A percentile compares a stretch with the other conserved stretches of the same genome.
These are phyloP conservation scores for Pangasius macronema DNA, from an alignment of 2,797 vertebrate genomes.

Conservation along the genomic window DNA sequence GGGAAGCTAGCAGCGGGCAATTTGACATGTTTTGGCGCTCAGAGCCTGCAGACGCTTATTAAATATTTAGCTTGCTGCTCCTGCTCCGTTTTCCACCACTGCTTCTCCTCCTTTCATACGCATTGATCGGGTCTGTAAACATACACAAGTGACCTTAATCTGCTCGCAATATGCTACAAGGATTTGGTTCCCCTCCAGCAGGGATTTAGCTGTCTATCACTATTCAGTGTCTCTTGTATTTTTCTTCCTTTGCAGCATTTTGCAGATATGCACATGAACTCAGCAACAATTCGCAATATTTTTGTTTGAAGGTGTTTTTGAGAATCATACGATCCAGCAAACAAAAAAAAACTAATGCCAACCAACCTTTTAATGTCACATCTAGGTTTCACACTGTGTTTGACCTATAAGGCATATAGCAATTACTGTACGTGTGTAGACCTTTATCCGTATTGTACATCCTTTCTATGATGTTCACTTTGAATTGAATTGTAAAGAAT, in stretches of 20 bases:
- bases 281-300: not conserved
- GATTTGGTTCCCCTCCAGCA: slow-evolving; percentile 32
- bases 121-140: slow-evolving; percentile 67
- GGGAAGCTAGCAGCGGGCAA: slow-evolving; percentile 48
- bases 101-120: slow-evolving; percentile 54
- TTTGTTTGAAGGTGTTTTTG: not conserved
- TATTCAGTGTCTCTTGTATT: not conserved
- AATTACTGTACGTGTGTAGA: not conserved
- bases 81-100: slow-evolving; percentile 59
- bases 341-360: not conserved
- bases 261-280: not conserved
- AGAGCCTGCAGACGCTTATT: slow-evolving; percentile 72
- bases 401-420: not conserved
- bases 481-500: not conserved
- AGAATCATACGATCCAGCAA: not conserved
- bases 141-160: slow-evolving; percentile 67
- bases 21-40: slow-evolving; percentile 61
- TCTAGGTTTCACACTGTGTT: not conserved
- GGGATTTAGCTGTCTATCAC: slow-evolving; percentile 27
- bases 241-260: not conserved
- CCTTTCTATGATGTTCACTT: not conserved
- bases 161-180: slow-evolving; percentile 52
- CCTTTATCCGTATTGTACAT: not conserved
- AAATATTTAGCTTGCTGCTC: slow-evolving; percentile 75
- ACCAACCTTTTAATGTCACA: not conserved